These are phyloP conservation scores for Sebastes oblongus DNA, from an alignment of 2,797 vertebrate genomes.

Conservation along the genomic window DNA sequence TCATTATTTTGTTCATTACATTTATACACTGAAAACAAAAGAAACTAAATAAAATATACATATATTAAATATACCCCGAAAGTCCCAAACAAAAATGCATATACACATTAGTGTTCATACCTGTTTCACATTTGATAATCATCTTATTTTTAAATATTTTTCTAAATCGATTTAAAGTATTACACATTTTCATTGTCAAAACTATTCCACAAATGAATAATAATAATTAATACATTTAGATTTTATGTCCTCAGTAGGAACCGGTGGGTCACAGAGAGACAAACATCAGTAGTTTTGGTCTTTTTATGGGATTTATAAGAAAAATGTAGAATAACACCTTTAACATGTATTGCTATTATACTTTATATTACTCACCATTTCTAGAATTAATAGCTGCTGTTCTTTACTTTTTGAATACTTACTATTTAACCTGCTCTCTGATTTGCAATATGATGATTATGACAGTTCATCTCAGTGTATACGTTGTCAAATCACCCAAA, in stretches of 20 bases:
- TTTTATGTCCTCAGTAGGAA: neutral
- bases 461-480: neutral
- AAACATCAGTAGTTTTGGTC: neutral
- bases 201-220: too few species aligned
- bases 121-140: too few species aligned
- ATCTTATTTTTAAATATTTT: too few species aligned
- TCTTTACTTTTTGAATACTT: neutral
- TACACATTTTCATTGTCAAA: too few species aligned
- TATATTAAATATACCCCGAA: too few species aligned
- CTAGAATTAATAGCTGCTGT: neutral
- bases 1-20: too few species aligned
- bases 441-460: neutral
- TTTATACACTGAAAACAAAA: too few species aligned
- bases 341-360: too few species aligned
- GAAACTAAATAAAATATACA: rapidly evolving
- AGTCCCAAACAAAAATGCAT: too few species aligned
- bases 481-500: neutral
- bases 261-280: too few species aligned
- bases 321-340: neutral
- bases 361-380: neutral
- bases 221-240: too few species aligned
- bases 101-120: too few species aligned
- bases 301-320: neutral
- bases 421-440: neutral
- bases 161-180: rapidly evolving